phyloP scores from a whole-genome alignment of 2,113 vertebrate genomes.

The Corvus cornix region DNA sequence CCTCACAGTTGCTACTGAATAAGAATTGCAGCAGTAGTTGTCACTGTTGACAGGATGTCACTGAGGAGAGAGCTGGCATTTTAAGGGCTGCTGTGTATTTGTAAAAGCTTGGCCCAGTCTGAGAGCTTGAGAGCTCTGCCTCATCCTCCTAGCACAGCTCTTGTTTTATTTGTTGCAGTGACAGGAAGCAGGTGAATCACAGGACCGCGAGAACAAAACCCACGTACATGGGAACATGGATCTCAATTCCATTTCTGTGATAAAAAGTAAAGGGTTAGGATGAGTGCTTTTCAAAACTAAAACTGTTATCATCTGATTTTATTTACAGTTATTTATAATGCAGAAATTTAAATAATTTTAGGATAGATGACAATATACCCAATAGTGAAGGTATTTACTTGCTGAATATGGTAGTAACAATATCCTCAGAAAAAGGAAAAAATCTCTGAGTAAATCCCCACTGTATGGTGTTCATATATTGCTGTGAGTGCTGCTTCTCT shows the following conservation, averaged over 20 bases:
- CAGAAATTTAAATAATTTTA: background rate
- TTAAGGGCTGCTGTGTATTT: slow-evolving; percentile 7
- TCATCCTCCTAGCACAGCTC: background rate
- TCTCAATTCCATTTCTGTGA: background rate
- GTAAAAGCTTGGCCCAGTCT: background rate
- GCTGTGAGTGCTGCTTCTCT: background rate
- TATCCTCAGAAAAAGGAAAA: background rate
- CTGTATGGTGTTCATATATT: background rate
- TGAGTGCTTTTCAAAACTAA: background rate
- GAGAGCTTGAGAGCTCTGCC: background rate
- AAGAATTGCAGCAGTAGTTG: background rate
- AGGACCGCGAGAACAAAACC: background rate
- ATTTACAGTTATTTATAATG: background rate
- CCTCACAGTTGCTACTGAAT: slow-evolving; percentile 18
- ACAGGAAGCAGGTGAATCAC: background rate
- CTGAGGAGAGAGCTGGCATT: slow-evolving; percentile 4
- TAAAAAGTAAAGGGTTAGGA: background rate
- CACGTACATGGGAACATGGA: background rate
- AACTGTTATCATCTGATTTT: background rate
- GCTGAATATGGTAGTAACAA: background rate
- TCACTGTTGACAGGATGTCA: background rate
- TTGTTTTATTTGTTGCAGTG: background rate
- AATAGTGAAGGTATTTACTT: background rate
- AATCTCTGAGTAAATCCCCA: background rate
- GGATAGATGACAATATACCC: background rate